phyloP scores from a whole-genome alignment of 2,113 vertebrate genomes.

The Corythornis vintsioides region DNA sequence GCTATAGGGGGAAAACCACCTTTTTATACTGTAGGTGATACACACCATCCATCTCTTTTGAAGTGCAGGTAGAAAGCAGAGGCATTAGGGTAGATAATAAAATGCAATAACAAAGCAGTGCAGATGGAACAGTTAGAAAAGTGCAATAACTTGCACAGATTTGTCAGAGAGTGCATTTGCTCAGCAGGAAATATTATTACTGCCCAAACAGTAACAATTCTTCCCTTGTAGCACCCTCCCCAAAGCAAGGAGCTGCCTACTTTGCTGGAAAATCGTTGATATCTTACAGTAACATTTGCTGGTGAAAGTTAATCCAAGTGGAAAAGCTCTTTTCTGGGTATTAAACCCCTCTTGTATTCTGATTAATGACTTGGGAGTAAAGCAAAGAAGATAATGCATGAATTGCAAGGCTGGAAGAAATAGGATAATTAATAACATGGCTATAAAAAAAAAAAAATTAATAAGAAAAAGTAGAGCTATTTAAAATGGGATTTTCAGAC shows the following conservation, averaged over 20 bases:
- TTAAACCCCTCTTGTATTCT: background rate
- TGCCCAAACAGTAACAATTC: background rate
- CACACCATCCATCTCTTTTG: background rate
- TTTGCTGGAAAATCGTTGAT: background rate
- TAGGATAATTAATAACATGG: background rate
- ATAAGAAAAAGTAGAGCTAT: background rate
- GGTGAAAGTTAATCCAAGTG: background rate
- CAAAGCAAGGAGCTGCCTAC: background rate
- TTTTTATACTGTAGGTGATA: background rate
- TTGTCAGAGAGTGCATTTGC: background rate
- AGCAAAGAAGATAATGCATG: background rate
- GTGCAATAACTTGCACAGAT: background rate
- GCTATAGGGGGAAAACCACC: background rate
- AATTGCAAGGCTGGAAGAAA: background rate
- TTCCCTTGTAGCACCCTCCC: background rate
- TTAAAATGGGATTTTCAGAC: background rate
- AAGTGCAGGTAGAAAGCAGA: background rate
- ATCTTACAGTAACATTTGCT: background rate
- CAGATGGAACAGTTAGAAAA: background rate
- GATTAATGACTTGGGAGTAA: background rate
- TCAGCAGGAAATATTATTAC: background rate
- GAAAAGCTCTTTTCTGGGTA: background rate
- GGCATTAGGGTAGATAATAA: background rate
- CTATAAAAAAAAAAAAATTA: background rate
- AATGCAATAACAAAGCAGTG: background rate